These are phyloP conservation scores for Luperina testacea DNA, from an alignment of 2,888 invertebrate species.

Conservation along the genomic window DNA sequence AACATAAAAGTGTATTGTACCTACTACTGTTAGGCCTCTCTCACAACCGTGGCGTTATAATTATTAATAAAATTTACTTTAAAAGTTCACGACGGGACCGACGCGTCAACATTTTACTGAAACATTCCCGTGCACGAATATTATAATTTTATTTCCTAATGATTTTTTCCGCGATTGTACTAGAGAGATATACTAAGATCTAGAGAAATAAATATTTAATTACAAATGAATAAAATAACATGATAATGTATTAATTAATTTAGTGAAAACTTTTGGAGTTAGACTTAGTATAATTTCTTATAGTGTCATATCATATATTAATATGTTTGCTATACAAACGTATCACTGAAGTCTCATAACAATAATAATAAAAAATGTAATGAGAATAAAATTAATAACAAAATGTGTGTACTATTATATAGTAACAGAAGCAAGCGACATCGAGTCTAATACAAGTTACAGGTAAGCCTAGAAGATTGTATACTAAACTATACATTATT, in stretches of 20 bases:
- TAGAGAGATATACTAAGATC: slow-evolving; percentile 70
- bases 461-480: slow-evolving; percentile 45
- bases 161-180: slow-evolving; percentile 72
- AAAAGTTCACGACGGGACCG: slow-evolving; percentile 67
- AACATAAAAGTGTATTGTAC: slow-evolving; percentile 77
- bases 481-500: slow-evolving; percentile 28
- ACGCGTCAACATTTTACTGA: slow-evolving; percentile 59
- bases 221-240: slow-evolving; percentile 67
- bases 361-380: slow-evolving; percentile 70
- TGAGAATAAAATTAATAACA: slow-evolving; percentile 77
- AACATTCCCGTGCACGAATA: slow-evolving; percentile 69
- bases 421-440: slow-evolving; percentile 72
- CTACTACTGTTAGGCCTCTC: slow-evolving; percentile 87
- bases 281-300: slow-evolving; percentile 75
- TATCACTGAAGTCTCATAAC: slow-evolving; percentile 70
- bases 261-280: slow-evolving; percentile 69
- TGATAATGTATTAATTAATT: slow-evolving; percentile 65
- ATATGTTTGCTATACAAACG: slow-evolving; percentile 69
- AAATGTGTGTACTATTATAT: slow-evolving; percentile 71
- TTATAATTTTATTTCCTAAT: slow-evolving; percentile 59
- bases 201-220: slow-evolving; percentile 68
- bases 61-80: slow-evolving; percentile 68
- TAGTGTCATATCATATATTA: slow-evolving; percentile 70
- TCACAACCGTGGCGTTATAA: slow-evolving; percentile 86
- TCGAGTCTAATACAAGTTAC: slow-evolving; percentile 67